Base-by-base conservation (phyloP, 2,113 vertebrate species). In the Rhinoptilus africanus region DNA sequence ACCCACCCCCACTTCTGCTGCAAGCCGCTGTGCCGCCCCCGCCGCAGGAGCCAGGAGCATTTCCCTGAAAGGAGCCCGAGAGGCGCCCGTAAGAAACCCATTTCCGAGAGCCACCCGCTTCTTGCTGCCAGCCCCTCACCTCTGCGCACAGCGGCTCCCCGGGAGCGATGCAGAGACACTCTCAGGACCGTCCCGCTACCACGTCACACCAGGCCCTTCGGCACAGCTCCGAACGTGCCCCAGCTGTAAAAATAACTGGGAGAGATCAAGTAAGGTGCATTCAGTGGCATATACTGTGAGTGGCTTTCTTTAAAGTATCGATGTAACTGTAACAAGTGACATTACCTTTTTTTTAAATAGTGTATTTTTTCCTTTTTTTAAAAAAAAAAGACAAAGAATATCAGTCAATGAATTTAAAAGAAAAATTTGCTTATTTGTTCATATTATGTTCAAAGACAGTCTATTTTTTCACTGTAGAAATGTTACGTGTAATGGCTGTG, bases 391-490 rank as follows among this genome's bases (percentile, higher is more conserved):
- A 95, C 87, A 97, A 96, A 96, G 66, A 95, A 97, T 93, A 93
- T 97, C 88, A 81, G 88, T 97, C 96, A 73, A 95, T 73, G 83
- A 94, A 97, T 97, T 97, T 97, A 96, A 97, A 96, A 97, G 98
- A 89, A 98, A 95, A 96, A 96, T 98, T 98, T 97, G 98, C 98
- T 98, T 98, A 98, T 98, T 98, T 99, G 98, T 99, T 98, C 98
- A 98, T 98, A 98, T 99, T 99, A 98, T 98, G 98, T 99, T 99
- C 87, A 99, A 99, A 99, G 98, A 99, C 99, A 98, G 99, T 99
- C 98, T 99, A 99, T 99, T 99, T 99, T 99, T 99, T 99, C 99
- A 99, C 98, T 97, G 98, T 99, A 98, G 98, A 98, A 98, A 97
- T 97, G 97, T 98, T 98, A 97, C 64, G 97, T 97, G 98, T 98